Evolutionary conservation across 1,140 invertebrate species (phyloP).

Genomic region (Ceratina japonica): DNA sequence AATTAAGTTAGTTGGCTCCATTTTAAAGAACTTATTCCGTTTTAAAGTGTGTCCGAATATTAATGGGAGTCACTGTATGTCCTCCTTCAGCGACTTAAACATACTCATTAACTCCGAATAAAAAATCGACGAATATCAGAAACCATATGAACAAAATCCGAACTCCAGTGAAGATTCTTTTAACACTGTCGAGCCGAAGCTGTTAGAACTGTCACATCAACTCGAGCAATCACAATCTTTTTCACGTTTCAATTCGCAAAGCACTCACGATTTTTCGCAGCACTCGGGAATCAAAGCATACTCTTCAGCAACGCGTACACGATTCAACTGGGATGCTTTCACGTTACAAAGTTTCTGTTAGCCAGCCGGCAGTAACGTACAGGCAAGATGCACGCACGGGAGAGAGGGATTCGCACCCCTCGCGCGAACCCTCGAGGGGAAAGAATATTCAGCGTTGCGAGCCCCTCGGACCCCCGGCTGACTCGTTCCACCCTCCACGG

Average conservation of each 20-base stretch:
- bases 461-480: slow-evolving; percentile 30
- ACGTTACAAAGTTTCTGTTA: slow-evolving; percentile 34
- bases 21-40: too few species aligned
- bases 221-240: neutral
- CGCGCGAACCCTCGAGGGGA: slow-evolving; percentile 47
- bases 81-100: too few species aligned
- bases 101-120: too few species aligned
- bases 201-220: neutral
- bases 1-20: too few species aligned
- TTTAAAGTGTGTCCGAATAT: too few species aligned
- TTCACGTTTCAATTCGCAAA: neutral
- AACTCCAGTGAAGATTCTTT: neutral
- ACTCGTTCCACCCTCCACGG: slow-evolving; percentile 53
- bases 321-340: neutral
- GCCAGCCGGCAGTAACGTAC: slow-evolving; percentile 56
- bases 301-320: neutral
- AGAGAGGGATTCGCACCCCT: slow-evolving; percentile 51
- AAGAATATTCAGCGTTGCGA: slow-evolving; percentile 62
- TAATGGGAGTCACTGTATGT: too few species aligned
- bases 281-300: neutral
- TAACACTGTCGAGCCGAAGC: neutral
- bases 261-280: neutral
- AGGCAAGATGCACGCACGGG: slow-evolving; percentile 54
- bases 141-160: neutral
- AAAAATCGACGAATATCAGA: neutral